Base-by-base conservation (phyloP, 2,888 invertebrate species). In the Bellardia bayeri region DNA sequence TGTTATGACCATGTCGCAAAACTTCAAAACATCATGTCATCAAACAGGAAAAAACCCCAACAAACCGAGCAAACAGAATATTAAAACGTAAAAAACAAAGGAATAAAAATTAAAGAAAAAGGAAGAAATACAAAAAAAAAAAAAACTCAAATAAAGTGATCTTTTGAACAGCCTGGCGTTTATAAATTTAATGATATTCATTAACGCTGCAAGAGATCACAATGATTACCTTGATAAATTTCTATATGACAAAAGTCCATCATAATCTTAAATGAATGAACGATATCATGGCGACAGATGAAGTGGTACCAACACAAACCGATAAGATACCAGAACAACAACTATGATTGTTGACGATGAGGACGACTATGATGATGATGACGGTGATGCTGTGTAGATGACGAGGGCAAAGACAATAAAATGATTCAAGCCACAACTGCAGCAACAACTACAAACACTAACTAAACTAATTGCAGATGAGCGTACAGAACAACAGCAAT, bases 241-340 rank as follows among this genome's bases (percentile, higher is more conserved):
- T 82, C 66, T 63, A 74, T 85, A 83, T 88, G 85, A 85, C 85
- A 88, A 85, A 80, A 85, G 88, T 85, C 83, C 82, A 82, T 83
- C 85, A 88, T 88, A 87, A 84, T 88, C 87, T 84, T 74, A 80
- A 51, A 83, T 79, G 14, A 80, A 80, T 56, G 63, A 69, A 63
- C 69, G 78, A 82, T 82, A 85, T 85, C 49, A 82, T 78, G 87
- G 82, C 87, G 87, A 85, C 87, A 87, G 87, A 87, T 87, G 87
- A 74, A 82, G 85, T 82, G 87, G 85, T 82, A 82, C 82, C 78
- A 82, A 64, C 74, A 81, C 72, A 58, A 71, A 42, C 37, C 75
- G 87, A 87, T 85, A 87, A 85, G 78, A 85, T 76, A 72, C 68
- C 45, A 64, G 45, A 79, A 87, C 80, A 30, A 69, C 76, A 82